A percentile compares a stretch with the other conserved stretches of the same genome.
Conservation (phyloP, 2,888 invertebrate genomes). For the Omphaloscelis lunosa region DNA sequence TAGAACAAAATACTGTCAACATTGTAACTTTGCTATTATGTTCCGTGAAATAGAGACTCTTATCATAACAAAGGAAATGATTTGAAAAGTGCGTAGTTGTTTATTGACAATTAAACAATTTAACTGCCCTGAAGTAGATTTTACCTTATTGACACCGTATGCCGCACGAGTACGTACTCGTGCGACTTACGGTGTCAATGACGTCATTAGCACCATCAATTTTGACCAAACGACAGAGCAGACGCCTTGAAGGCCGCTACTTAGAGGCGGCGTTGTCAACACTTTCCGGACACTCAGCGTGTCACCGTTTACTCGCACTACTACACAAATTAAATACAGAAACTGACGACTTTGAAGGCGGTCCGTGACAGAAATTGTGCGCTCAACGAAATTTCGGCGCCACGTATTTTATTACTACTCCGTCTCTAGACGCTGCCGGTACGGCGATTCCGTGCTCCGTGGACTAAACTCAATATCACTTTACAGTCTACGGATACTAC, state of each 20-base stretch:
- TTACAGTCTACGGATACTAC: neutral
- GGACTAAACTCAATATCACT: neutral
- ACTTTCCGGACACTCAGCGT: neutral
- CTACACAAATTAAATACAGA: neutral
- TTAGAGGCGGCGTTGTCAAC: neutral
- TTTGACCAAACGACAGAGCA: neutral
- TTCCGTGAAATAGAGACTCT: neutral
- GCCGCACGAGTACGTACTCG: no score
- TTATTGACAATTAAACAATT: neutral
- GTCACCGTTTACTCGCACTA: neutral
- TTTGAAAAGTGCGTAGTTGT: slow-evolving; percentile 7
- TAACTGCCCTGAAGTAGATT: neutral
- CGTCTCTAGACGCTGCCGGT: neutral
- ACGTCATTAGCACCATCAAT: neutral
- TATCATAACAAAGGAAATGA: slow-evolving; percentile 15
- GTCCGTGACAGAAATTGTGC: neutral
- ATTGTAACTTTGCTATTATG: neutral
- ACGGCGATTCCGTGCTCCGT: neutral
- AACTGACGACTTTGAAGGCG: neutral
- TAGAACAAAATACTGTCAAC: neutral
- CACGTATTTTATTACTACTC: neutral
- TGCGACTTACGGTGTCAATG: no score
- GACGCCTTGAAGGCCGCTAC: neutral
- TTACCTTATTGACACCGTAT: neutral
- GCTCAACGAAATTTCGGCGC: neutral